Percentiles rank a stretch among this genome's conserved stretches.
Conservation (phyloP, 2,888 invertebrate species). For the Cacoxenus indagator region DNA sequence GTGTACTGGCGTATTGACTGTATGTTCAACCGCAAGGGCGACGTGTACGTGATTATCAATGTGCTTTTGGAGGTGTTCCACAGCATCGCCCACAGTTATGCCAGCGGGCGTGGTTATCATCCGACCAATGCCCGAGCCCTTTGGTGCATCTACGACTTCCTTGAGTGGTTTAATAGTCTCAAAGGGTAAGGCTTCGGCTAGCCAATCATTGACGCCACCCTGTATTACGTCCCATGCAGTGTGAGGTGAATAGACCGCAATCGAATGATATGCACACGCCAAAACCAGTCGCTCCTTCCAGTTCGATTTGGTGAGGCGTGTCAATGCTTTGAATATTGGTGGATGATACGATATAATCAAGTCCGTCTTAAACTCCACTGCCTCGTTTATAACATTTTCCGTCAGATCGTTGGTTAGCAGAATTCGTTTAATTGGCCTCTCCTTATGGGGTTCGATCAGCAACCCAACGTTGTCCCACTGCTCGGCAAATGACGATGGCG, state of each 20-base stretch:
- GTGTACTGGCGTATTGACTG: constrained; percentile 72
- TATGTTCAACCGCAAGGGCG: constrained; percentile 74
- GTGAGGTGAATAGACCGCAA: constrained; percentile 94
- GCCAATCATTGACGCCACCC: constrained; percentile 94
- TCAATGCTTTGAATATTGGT: constrained; percentile 90
- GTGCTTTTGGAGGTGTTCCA: constrained; percentile 77
- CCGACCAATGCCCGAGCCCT: constrained; percentile 74
- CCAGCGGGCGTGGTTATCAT: constrained; percentile 71
- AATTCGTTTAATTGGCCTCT: constrained; percentile 76
- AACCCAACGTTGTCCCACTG: constrained; percentile 97
- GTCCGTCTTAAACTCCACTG: constrained; percentile 77
- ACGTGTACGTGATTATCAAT: constrained; percentile 80
- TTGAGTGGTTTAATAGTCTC: constrained; percentile 50
- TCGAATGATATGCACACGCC: constrained; percentile 84
- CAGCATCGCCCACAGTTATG: constrained; percentile 75
- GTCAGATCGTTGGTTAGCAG: constrained; percentile 94
- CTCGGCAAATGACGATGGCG: constrained; percentile 81
- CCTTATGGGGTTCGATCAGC: constrained; percentile 82
- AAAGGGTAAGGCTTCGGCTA: constrained; percentile 73
- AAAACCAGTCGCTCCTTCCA: constrained; percentile 87
- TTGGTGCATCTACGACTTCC: constrained; percentile 38
- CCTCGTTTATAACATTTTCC: constrained; percentile 87
- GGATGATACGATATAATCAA: constrained; percentile 96
- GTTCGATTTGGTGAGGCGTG: constrained; percentile 84
- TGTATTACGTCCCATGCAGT: constrained; percentile 88